Evolutionary conservation across 2,113 vertebrate genomes (phyloP).

Genomic region (Amblyornis subalaris): DNA sequence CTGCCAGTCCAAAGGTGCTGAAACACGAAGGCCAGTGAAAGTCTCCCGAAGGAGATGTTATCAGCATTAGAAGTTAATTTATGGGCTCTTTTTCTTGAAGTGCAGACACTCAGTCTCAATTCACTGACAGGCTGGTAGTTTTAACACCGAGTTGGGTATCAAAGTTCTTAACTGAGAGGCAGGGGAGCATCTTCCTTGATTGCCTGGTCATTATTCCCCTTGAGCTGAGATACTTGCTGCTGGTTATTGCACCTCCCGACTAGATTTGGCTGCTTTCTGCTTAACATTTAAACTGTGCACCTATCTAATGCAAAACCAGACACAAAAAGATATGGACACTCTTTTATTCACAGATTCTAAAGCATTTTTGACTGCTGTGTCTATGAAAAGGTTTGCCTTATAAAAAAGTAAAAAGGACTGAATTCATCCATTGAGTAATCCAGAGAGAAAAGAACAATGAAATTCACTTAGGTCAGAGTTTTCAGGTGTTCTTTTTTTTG

Average conservation of each 20-base stretch:
- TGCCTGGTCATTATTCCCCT: conserved; percentile 52
- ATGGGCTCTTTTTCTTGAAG: conserved; percentile 36
- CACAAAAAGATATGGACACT: background rate
- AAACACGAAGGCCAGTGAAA: conserved; percentile 30
- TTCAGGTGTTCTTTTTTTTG: background rate
- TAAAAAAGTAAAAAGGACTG: background rate
- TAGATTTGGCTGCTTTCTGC: conserved; percentile 5
- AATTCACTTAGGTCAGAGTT: background rate
- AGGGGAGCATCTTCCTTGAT: background rate
- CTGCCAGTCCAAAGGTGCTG: background rate
- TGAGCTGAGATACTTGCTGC: background rate
- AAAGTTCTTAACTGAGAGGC: background rate
- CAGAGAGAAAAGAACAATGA: background rate
- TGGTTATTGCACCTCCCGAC: conserved; percentile 20
- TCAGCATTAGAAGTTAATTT: conserved; percentile 50
- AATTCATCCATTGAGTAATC: background rate
- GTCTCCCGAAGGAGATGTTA: background rate
- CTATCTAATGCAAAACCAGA: background rate
- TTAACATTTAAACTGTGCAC: background rate
- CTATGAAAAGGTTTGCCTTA: background rate
- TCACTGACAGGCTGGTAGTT: conserved; percentile 16
- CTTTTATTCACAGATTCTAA: conserved; percentile 11
- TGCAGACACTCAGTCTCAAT: conserved; percentile 24
- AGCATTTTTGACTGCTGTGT: background rate
- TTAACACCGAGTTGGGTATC: conserved; percentile 31